A percentile compares a stretch with the other conserved stretches of the same genome.
These are phyloP conservation scores for Phasia obesa DNA, from an alignment of 2,888 invertebrate genomes.

Conservation along the genomic window DNA sequence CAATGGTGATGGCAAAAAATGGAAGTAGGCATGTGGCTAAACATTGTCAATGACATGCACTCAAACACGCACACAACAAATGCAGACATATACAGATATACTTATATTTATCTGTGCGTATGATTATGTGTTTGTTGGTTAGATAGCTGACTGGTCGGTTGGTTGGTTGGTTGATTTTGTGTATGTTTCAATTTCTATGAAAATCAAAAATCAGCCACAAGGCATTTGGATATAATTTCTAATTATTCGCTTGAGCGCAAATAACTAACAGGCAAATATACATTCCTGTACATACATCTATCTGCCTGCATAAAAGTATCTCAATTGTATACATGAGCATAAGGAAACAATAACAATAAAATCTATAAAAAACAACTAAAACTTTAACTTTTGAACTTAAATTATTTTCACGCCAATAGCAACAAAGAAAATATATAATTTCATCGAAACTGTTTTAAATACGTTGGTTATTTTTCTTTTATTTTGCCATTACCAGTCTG, in stretches of 20 bases:
- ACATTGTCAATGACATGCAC: conserved; percentile 63
- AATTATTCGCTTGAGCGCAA: conserved; percentile 80
- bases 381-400: conserved; percentile 12
- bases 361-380: conserved; percentile 20
- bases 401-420: neutral
- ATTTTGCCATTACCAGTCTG: neutral
- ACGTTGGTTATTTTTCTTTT: neutral
- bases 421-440: conserved; percentile 8
- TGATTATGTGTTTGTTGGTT: conserved; percentile 33
- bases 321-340: conserved; percentile 16
- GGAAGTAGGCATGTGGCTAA: conserved; percentile 61
- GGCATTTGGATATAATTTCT: conserved; percentile 82
- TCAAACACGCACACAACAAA: conserved; percentile 69
- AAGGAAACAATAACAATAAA: conserved; percentile 22
- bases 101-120: conserved; percentile 21
- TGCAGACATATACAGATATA: neutral
- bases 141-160: conserved; percentile 22
- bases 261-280: conserved; percentile 67
- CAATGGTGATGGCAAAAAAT: conserved; percentile 41
- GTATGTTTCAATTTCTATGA: conserved; percentile 69
- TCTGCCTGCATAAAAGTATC: conserved; percentile 16
- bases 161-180: conserved; percentile 57
- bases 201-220: conserved; percentile 76
- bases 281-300: conserved; percentile 14
- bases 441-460: neutral